These are phyloP conservation scores for Potamarius usumacintae DNA, from an alignment of 2,113 vertebrate species.

Conservation along the genomic window DNA sequence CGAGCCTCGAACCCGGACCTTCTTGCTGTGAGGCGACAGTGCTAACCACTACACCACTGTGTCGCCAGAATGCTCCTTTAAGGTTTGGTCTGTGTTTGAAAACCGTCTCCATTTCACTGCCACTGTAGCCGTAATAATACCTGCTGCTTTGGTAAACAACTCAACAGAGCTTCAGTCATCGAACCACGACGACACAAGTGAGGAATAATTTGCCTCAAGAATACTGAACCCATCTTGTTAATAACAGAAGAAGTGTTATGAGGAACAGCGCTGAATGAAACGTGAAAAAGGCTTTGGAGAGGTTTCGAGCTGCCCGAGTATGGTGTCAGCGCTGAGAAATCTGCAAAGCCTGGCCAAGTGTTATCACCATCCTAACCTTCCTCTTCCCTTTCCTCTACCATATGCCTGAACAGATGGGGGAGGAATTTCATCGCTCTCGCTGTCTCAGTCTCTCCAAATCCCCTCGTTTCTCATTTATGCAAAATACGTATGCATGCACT, in stretches of 20 bases:
- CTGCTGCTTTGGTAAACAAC: neutral
- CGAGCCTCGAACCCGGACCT: no score
- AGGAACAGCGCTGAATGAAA: conserved; percentile 26
- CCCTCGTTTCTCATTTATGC: conserved; percentile 20
- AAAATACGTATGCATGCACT: neutral
- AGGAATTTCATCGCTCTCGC: conserved; percentile 25
- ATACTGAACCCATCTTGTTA: neutral
- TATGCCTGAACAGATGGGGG: conserved; percentile 56
- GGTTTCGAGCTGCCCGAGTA: conserved; percentile 29
- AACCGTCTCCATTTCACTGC: neutral
- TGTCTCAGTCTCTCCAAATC: conserved; percentile 13
- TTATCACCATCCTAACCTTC: conserved; percentile 8
- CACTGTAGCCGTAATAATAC: neutral
- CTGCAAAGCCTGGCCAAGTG: conserved; percentile 23
- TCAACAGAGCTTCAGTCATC: neutral
- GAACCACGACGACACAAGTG: neutral
- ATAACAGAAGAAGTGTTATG: neutral
- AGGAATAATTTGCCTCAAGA: conserved; percentile 15
- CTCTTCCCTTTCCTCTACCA: conserved; percentile 37
- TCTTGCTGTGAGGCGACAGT: no score
- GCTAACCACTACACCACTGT: no score
- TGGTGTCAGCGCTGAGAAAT: conserved; percentile 37
- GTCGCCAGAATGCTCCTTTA: neutral
- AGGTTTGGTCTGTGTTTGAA: neutral
- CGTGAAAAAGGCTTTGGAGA: conserved; percentile 18